Evolutionary conservation across 1,140 invertebrate species (phyloP).

Genomic region (Neodiprion fabricii): DNA sequence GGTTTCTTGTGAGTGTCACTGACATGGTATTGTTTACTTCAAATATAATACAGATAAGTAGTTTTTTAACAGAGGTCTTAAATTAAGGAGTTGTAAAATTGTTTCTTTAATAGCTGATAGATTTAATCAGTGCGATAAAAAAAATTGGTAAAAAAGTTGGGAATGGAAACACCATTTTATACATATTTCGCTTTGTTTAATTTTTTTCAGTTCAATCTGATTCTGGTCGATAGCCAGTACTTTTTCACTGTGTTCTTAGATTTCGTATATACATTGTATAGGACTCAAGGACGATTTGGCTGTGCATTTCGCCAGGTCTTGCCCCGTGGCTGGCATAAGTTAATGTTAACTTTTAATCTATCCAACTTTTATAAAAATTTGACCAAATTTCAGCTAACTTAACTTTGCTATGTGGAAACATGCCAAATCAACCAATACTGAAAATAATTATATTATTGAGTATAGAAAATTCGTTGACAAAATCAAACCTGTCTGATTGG

Average conservation of each 20-base stretch:
- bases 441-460: background rate
- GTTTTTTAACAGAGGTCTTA: background rate
- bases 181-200: background rate
- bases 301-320: background rate
- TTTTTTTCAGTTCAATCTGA: background rate
- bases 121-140: background rate
- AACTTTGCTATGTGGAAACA: background rate
- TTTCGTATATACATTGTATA: background rate
- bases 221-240: background rate
- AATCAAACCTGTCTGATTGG: too few relatives aligned
- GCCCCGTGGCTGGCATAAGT: background rate
- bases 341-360: background rate
- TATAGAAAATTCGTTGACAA: background rate
- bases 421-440: background rate
- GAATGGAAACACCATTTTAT: background rate
- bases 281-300: background rate
- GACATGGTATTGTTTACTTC: background rate
- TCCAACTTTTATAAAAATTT: background rate
- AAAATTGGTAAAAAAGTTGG: background rate
- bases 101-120: background rate
- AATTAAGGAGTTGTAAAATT: background rate
- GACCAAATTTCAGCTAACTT: background rate
- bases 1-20: background rate
- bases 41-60: background rate
- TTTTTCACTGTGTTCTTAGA: constrained; percentile 1